Base-by-base conservation (phyloP, 2,888 invertebrate species). In the Eupithecia tripunctaria region DNA sequence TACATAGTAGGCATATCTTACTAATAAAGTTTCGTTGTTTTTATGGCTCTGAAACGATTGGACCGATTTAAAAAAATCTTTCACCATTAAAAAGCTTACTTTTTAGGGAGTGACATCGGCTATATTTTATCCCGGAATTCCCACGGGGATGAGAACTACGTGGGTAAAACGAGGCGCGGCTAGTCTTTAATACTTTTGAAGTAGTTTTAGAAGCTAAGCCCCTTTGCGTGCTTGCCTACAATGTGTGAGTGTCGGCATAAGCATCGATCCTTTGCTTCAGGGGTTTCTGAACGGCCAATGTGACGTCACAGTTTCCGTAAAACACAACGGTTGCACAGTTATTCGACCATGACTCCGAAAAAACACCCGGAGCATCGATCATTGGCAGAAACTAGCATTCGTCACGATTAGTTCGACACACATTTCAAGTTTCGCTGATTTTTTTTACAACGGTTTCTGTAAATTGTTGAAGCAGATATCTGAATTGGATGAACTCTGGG, bases 331-430 rank as follows among this genome's bases (percentile, higher is more conserved):
- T 4, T 1, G 38, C 82, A 83, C 84, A 76, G 85, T 84, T 86
- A 85, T 76, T 78, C 77, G 79, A 76, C 75, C 78, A 74, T 82
- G 84, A 82, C 84, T 84, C 80, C 73, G 36, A 84, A 86, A 84
- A 81, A 78, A 64, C 21, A 64, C 76, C 62, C 76, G 68, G 77
- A 82, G 82, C 80, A 84, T 79, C 75, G 79, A 78, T 79, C 79
- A 76, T 71, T 66, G 60, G 62, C 74, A 80, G 79, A 82, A 84
- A 82, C 78, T 80, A 79, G 79, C 67, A 72, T 76, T 76, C 43
- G 76, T 65, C 67, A 60, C 79, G 76, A 60, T 74, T 56, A 62
- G 43, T 29, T 63, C 59, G 56, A 32, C 66, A 38, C 15, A 36
- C 56, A 27, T 67, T 38, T 56, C 12, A 21, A 68, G 27, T 62